Conservation (phyloP, 2,113 vertebrate species). For the Prinia subflava region DNA sequence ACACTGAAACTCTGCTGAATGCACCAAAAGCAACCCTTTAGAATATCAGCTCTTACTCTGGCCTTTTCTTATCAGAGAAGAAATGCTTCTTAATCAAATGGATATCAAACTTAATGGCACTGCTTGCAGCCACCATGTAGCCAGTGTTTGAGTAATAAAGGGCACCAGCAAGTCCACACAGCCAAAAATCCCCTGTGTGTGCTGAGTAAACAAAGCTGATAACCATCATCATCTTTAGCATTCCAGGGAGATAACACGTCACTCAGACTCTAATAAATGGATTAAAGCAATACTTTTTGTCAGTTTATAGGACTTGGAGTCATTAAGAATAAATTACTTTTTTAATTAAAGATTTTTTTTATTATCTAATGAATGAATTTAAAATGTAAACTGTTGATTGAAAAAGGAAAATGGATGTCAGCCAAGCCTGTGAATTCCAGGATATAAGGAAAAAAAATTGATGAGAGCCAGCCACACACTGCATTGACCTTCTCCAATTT, state of each 20-base stretch:
- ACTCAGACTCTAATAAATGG: neutral
- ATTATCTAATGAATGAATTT: slow-evolving; percentile 43
- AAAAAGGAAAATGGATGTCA: slow-evolving; percentile 15
- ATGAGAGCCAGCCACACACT: neutral
- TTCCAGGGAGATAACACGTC: neutral
- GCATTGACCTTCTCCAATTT: slow-evolving; percentile 16
- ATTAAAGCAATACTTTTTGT: neutral
- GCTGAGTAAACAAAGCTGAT: slow-evolving; percentile 25
- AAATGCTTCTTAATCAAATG: neutral
- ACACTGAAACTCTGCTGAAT: neutral
- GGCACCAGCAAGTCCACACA: neutral
- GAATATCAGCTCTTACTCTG: neutral
- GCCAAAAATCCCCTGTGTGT: neutral
- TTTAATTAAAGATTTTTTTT: slow-evolving; percentile 65
- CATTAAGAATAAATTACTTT: slow-evolving; percentile 51
- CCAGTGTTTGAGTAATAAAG: neutral
- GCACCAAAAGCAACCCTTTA: neutral
- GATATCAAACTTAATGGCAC: neutral
- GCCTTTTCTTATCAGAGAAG: neutral
- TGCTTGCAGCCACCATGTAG: neutral
- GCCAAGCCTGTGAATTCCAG: slow-evolving; percentile 16
- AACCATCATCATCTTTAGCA: neutral
- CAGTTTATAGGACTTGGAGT: neutral
- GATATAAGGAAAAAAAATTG: neutral
- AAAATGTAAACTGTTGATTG: slow-evolving; percentile 59